Evolutionary conservation across 1,140 invertebrate species (phyloP).

Genomic region (Acromyrmex echinatior): DNA sequence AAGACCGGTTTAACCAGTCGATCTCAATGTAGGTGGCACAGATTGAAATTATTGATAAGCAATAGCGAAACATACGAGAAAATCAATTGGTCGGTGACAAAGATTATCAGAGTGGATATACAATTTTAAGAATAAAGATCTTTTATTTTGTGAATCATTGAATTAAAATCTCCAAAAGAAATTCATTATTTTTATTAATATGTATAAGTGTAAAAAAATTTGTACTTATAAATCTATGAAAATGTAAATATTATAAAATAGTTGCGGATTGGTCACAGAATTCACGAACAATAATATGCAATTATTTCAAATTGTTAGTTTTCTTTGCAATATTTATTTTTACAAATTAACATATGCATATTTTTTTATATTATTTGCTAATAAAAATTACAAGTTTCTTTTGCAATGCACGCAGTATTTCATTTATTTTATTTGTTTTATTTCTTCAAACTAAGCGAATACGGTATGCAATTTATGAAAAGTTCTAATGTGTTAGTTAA

Average conservation of each 20-base stretch:
- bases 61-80: background rate
- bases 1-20: constrained; percentile 18
- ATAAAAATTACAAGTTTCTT: background rate
- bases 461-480: background rate
- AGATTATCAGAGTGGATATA: background rate
- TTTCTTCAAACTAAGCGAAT: background rate
- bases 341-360: background rate
- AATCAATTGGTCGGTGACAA: background rate
- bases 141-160: background rate
- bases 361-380: background rate
- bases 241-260: background rate
- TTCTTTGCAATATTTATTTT: background rate
- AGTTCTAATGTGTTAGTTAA: background rate
- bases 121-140: background rate
- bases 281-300: background rate
- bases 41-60: constrained; percentile 37
- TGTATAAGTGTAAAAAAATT: too few species aligned
- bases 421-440: background rate
- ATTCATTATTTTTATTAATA: background rate
- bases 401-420: background rate
- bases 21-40: background rate
- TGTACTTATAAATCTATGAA: background rate
- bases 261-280: background rate
- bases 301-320: background rate
- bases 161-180: background rate